Percentiles rank a stretch among this genome's conserved stretches.
phyloP scores from a whole-genome alignment of 2,113 vertebrate genomes.

The Gila orcuttii region DNA sequence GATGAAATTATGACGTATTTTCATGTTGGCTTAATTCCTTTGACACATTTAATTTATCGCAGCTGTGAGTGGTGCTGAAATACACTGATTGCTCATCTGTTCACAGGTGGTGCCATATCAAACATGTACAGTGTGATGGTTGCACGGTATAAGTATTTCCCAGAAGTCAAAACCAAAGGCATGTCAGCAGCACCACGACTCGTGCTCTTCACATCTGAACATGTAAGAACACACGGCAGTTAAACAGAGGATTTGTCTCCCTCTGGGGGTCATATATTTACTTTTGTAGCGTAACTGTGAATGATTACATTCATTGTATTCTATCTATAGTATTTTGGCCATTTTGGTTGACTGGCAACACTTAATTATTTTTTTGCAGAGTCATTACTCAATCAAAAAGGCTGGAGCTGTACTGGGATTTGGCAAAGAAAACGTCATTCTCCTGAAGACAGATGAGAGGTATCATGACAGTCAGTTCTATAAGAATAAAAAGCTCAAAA shows the following conservation, averaged over 20 bases:
- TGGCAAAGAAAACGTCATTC: conserved; percentile 93
- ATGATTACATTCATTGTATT: not conserved
- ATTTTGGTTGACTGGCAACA: not conserved
- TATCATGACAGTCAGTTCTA: conserved; percentile 57
- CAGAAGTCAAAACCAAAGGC: conserved; percentile 97
- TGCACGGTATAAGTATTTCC: conserved; percentile 96
- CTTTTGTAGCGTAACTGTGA: not conserved
- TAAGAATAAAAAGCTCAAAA: too few relatives aligned
- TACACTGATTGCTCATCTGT: conserved; percentile 38
- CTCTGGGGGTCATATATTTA: not conserved
- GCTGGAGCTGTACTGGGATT: conserved; percentile 95
- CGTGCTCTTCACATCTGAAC: conserved; percentile 97
- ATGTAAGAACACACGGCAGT: conserved; percentile 75
- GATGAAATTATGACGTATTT: not conserved
- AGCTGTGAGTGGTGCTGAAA: not conserved
- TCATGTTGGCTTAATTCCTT: not conserved
- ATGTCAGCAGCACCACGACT: conserved; percentile 94
- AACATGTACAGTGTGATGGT: conserved; percentile 99
- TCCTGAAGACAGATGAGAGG: conserved; percentile 96
- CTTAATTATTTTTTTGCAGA: conserved; percentile 74
- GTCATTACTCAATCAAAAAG: conserved; percentile 99
- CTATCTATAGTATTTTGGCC: not conserved
- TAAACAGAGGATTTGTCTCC: not conserved
- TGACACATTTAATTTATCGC: not conserved
- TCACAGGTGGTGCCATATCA: conserved; percentile 93